Percentiles rank a stretch among this genome's conserved stretches.
These are phyloP conservation scores for Morphnarchus princeps DNA, from an alignment of 2,113 vertebrate species.

Conservation along the genomic window DNA sequence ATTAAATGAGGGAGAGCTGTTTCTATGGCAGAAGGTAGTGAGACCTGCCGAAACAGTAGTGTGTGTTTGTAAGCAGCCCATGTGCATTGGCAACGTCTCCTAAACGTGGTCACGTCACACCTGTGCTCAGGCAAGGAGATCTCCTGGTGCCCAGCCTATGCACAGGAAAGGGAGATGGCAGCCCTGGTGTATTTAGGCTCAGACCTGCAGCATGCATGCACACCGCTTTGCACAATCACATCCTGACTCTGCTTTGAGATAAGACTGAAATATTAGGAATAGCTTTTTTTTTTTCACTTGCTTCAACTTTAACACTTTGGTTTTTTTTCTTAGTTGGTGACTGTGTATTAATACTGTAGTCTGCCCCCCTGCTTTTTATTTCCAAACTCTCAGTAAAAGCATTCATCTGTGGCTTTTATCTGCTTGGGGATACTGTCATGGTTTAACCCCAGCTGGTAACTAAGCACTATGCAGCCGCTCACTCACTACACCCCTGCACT, in stretches of 20 bases:
- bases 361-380: background rate
- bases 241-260: background rate
- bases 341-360: background rate
- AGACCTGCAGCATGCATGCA: background rate
- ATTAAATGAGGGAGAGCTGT: background rate
- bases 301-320: background rate
- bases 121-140: background rate
- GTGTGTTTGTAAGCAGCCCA: background rate
- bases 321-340: background rate
- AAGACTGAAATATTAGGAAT: background rate
- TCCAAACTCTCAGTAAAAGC: background rate
- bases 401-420: background rate
- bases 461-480: too few species aligned
- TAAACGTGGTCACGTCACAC: accelerated
- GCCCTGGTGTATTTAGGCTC: background rate
- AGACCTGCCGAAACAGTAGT: background rate
- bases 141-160: background rate
- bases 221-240: accelerated
- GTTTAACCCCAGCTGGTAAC: too few species aligned
- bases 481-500: too few species aligned
- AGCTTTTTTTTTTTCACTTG: background rate
- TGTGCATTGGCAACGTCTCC: background rate
- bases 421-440: background rate
- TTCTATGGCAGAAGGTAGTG: background rate
- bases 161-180: accelerated